Percentiles rank a stretch among this genome's conserved stretches.
phyloP scores from a whole-genome alignment of 2,797 vertebrate genomes.

The Acipenser ruthenus region DNA sequence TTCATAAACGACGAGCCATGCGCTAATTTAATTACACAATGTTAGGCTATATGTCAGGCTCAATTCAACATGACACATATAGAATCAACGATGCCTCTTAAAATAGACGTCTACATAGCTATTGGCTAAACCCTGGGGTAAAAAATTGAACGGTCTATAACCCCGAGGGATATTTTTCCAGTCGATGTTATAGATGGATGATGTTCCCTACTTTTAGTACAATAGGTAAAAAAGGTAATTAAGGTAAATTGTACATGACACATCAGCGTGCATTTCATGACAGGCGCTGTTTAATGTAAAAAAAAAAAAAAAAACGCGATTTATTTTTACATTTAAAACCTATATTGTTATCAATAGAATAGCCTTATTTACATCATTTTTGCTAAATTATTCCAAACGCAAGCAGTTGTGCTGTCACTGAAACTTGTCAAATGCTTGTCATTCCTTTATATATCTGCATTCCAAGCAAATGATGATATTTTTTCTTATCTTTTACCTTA shows the following conservation, averaged over 20 bases:
- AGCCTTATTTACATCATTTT: too few species aligned
- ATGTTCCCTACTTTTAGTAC: not conserved
- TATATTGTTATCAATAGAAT: too few species aligned
- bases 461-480: too few species aligned
- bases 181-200: not conserved
- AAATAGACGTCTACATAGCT: conserved; percentile 16
- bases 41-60: conserved; percentile 1
- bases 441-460: too few species aligned
- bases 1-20: not conserved
- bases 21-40: not conserved
- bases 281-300: conserved; percentile 5
- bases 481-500: too few species aligned
- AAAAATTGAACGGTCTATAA: conserved; percentile 8
- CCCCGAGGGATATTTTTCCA: conserved; percentile 4
- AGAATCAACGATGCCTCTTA: conserved; percentile 8
- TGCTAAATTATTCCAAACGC: too few species aligned
- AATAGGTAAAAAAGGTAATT: too few species aligned
- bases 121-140: conserved; percentile 9
- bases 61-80: conserved; percentile 5
- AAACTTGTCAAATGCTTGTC: too few species aligned
- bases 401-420: too few species aligned
- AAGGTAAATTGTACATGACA: too few species aligned
- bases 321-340: too few species aligned
- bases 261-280: conserved; percentile 14
- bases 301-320: too few species aligned